Base-by-base conservation (phyloP, 2,888 invertebrate genomes). In the Mimachlamys varia region DNA sequence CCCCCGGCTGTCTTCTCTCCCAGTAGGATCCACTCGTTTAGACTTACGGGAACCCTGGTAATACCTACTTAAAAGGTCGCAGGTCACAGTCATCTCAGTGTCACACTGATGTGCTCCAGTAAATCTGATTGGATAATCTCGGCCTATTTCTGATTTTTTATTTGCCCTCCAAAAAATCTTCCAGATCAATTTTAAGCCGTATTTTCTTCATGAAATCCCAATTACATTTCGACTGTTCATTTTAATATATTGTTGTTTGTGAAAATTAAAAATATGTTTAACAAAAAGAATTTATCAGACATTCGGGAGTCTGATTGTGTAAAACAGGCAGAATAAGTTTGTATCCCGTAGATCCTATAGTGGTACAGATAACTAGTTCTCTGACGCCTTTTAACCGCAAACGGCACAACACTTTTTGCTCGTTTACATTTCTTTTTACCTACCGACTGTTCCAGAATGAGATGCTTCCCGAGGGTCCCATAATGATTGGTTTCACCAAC, bases 201-300 rank as follows among this genome's bases (percentile, higher is more conserved):
- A 27, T 15, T 27, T 76, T 15, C 76, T 76, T 76, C 27, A 33
- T 2, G 17, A 76, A 76, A 33, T 15, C 33, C 76, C 33, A 15
- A 76, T 33, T 76, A 76, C 33, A 76, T 4, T 76, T 12, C 27
- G 76, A 27, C 10, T 76, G 33, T 22, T 33, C 33, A 76, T 76
- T 76, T 76, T 76, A 76, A 76, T 33, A 27, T 76, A 27, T 76
- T 76, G 76, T 27, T 76, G 13, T 53, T 76, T 13, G 2, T 10
- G 33, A 76, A 76, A 76, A 22, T 33, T 27, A 76, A 27, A 76
- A 76, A 76, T 27, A 33, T 7, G 2, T 33, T 27, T 76, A 76
- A 15, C 33, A 33, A 27, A 76, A 76, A 76, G 76, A 76, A 76
- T 76, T 76, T 12, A 76, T 76, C 76, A 76, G 76, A 76, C 76